Percentiles rank a stretch among this genome's conserved stretches.
phyloP scores from a whole-genome alignment of 2,888 invertebrate genomes.

The Brachylomia viminalis region DNA sequence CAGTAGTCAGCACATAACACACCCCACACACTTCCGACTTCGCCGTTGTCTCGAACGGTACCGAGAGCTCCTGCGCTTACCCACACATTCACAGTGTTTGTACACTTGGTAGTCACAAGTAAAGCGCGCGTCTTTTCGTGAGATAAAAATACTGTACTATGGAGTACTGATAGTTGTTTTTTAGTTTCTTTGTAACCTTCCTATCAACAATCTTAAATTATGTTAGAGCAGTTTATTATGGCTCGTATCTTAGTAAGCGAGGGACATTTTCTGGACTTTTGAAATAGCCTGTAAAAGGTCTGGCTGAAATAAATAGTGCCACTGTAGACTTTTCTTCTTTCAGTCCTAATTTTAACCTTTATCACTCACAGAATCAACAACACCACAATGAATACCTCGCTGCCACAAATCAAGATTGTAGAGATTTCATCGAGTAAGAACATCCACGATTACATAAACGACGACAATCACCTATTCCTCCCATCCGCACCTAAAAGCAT shows the following conservation, averaged over 20 bases:
- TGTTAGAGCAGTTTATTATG: neutral
- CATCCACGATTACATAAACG: conserved; percentile 53
- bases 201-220: neutral
- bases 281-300: neutral
- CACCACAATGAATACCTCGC: conserved; percentile 41
- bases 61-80: too few species aligned
- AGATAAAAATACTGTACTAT: neutral
- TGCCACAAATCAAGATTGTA: conserved; percentile 72
- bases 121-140: too few species aligned
- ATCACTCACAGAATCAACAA: conserved; percentile 58
- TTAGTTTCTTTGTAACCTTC: neutral
- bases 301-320: neutral
- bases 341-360: neutral
- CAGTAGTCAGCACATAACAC: too few species aligned
- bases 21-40: too few species aligned
- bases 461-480: conserved; percentile 61
- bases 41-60: too few species aligned
- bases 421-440: conserved; percentile 66
- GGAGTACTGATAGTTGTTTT: neutral
- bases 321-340: neutral
- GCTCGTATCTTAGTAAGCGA: neutral
- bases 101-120: too few species aligned
- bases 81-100: too few species aligned
- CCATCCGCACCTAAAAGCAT: conserved; percentile 58
- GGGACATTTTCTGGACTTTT: neutral